Base-by-base conservation (phyloP, 2,113 vertebrate species). In the Hydrolagus affinis region DNA sequence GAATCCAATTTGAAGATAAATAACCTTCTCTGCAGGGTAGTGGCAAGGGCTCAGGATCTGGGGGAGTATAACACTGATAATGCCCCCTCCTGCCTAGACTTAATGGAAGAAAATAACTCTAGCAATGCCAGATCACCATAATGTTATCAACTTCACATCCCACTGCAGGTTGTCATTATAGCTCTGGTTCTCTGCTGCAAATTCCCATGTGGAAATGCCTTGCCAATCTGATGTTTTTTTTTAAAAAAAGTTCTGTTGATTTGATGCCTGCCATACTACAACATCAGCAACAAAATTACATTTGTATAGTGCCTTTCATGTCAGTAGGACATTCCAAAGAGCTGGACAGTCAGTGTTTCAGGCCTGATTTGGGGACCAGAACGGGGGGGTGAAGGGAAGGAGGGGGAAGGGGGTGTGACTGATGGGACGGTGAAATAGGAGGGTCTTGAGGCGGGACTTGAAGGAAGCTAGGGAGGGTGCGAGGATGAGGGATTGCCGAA, bases 1-100 rank as follows among this genome's bases (percentile, higher is more conserved):
- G 62, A 83, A 68, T 83, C 78, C 78, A 83, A 83, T 66, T 68
- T 83, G 60, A 83, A 15, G 78, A 30, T 83, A 83, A 66, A 68
- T 66, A 83, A 83, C 60, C 78, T 83, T 83, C 77, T 83, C 77
- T 66, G 60, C 78, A 66, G 60, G 78, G 11, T 83, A 10, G 62
- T 66, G 62, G 78, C 60, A 83, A 66, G 78, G 25, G 8, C 23
- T 66, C 23, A 32, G 60, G 60, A 32, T 83, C 78, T 83, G 78
- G 25, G 78, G 59, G 28, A 66, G 17, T 28, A 66, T 17, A 62
- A 28, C 62, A 66, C 11, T 28, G 76, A 64, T 30, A 28, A 62
- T 80, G 59, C 76, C 57, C 59, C 60, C n/a, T 64, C 59, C 28
- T 64, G 57, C 76, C 59, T 15, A 64, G 76, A 80, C 76, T 28